Evolutionary conservation across 2,888 invertebrate genomes (phyloP).

Genomic region (Conistra vaccinii): DNA sequence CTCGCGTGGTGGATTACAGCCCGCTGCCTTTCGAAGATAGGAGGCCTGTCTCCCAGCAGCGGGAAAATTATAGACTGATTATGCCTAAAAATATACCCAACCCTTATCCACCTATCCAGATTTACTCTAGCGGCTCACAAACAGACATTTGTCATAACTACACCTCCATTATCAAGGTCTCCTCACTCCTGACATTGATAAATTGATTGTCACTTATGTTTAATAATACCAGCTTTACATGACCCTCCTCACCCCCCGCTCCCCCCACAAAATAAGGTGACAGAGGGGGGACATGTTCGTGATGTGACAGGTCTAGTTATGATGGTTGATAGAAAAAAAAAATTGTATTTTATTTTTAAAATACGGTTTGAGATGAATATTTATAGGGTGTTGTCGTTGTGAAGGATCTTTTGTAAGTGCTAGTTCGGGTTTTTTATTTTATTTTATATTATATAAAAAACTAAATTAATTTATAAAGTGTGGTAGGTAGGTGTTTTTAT

Average conservation of each 20-base stretch:
- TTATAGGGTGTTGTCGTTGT: constrained; percentile 27
- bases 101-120: constrained; percentile 24
- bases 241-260: neutral
- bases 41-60: too few species aligned
- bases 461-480: too few species aligned
- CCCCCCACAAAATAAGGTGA: neutral
- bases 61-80: too few species aligned
- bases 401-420: neutral
- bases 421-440: too few species aligned
- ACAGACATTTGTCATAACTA: constrained; percentile 58
- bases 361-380: constrained; percentile 33
- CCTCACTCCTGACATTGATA: constrained; percentile 50
- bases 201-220: constrained; percentile 50
- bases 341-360: constrained; percentile 33
- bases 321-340: constrained; percentile 36
- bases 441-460: too few species aligned
- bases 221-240: constrained; percentile 31
- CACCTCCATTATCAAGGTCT: constrained; percentile 48
- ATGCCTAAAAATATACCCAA: neutral
- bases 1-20: too few species aligned
- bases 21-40: too few species aligned
- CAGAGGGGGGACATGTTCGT: neutral
- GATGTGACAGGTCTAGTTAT: constrained; percentile 2
- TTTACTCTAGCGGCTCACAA: constrained; percentile 30
- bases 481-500: neutral